Evolutionary conservation across 2,113 vertebrate genomes (phyloP).

Genomic region (Catharus fuscescens): DNA sequence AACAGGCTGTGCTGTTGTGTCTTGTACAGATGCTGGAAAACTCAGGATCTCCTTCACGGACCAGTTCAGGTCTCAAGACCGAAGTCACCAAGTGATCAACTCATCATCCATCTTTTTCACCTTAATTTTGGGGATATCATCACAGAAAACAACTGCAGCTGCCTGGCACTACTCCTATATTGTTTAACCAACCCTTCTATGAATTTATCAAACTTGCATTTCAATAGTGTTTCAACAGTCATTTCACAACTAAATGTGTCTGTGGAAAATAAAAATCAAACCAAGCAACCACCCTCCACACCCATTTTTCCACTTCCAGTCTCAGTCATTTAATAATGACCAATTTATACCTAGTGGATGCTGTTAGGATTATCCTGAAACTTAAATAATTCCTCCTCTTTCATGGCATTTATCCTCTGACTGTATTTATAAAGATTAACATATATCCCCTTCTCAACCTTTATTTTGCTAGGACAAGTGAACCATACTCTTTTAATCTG

Average conservation of each 20-base stretch:
- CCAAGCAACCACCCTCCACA: background rate
- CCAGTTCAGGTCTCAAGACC: background rate
- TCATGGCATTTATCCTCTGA: slow-evolving; percentile 60
- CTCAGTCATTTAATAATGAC: slow-evolving; percentile 33
- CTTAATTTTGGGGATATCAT: background rate
- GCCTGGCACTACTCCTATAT: background rate
- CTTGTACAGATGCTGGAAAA: background rate
- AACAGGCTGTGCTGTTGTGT: background rate
- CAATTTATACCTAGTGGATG: slow-evolving; percentile 55
- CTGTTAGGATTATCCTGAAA: slow-evolving; percentile 51
- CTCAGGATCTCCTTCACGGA: rapidly evolving
- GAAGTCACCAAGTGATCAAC: background rate
- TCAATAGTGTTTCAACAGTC: background rate
- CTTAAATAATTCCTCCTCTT: slow-evolving; percentile 66
- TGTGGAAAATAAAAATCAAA: background rate
- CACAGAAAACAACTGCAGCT: background rate
- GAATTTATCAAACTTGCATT: background rate
- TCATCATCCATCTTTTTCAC: background rate
- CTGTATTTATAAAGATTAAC: slow-evolving; percentile 66
- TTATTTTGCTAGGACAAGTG: slow-evolving; percentile 66
- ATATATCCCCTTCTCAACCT: slow-evolving; percentile 65
- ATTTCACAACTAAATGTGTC: background rate
- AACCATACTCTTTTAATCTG: slow-evolving; percentile 68
- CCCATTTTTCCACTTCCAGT: background rate
- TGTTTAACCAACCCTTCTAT: background rate